These are phyloP conservation scores for Oryzias javanicus DNA, from an alignment of 2,113 vertebrate species.

Conservation along the genomic window DNA sequence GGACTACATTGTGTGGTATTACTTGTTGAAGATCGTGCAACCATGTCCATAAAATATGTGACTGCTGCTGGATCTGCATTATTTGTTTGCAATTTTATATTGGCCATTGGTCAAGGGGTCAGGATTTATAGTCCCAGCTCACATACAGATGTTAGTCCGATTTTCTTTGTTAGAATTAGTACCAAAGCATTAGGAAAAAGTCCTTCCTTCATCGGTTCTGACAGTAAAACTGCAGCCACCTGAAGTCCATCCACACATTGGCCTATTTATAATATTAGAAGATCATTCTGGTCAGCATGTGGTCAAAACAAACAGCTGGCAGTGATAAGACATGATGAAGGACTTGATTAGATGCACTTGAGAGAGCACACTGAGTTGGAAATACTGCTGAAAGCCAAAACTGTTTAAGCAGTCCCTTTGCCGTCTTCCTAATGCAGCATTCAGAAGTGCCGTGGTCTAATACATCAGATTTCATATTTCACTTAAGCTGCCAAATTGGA, in stretches of 20 bases:
- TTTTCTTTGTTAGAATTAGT: too few species aligned
- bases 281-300: background rate
- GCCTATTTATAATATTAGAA: background rate
- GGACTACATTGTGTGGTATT: too few species aligned
- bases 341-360: background rate
- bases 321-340: background rate
- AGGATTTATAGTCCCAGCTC: too few species aligned
- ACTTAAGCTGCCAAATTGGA: slow-evolving; percentile 23
- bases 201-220: too few species aligned
- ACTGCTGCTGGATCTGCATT: too few species aligned
- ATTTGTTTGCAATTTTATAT: too few species aligned
- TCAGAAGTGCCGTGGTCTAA: background rate
- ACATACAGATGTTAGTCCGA: too few species aligned
- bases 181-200: too few species aligned
- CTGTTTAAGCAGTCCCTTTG: background rate
- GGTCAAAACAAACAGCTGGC: background rate
- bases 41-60: too few species aligned
- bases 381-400: background rate
- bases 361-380: background rate
- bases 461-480: background rate
- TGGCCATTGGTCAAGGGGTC: too few species aligned
- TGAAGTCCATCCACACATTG: background rate
- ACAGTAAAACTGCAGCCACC: background rate
- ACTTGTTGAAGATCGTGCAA: too few species aligned
- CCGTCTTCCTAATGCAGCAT: background rate